These are phyloP conservation scores for Heteromyza rotundicornis DNA, from an alignment of 2,888 invertebrate species.

Conservation along the genomic window DNA sequence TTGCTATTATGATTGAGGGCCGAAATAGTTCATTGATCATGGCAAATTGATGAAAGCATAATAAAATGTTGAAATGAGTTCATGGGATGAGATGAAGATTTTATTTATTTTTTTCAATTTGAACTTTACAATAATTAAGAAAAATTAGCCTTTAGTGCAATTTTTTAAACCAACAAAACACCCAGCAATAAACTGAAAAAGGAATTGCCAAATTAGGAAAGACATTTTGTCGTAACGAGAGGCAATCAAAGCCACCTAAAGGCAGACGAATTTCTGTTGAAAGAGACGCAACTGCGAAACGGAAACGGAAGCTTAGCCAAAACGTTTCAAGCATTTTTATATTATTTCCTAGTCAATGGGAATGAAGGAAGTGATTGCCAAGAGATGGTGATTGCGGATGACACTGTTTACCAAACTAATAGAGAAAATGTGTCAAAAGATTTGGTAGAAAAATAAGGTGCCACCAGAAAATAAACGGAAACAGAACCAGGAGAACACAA, in stretches of 20 bases:
- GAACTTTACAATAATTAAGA: no score
- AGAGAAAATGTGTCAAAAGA: slow-evolving; percentile 17
- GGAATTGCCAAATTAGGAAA: neutral
- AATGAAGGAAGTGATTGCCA: neutral
- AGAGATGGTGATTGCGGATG: slow-evolving; percentile 11
- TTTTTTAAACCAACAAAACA: no score
- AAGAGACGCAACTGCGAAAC: neutral
- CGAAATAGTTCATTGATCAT: no score
- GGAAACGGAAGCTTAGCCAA: neutral
- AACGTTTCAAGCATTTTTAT: neutral
- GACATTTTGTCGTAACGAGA: no score
- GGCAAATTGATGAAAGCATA: no score
- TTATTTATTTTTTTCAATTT: no score
- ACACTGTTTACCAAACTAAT: slow-evolving; percentile 16
- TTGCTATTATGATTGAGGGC: no score
- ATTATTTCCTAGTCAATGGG: neutral
- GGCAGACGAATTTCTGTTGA: no score
- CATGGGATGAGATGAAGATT: no score
- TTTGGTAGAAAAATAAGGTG: neutral
- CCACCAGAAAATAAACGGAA: neutral
- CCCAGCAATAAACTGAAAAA: neutral
- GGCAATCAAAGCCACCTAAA: no score
- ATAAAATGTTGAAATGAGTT: no score
- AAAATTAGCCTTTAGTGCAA: no score
- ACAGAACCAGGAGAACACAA: neutral